Base-by-base conservation (phyloP, 1,140 invertebrate genomes). In the Brachionus rotundiformis region DNA sequence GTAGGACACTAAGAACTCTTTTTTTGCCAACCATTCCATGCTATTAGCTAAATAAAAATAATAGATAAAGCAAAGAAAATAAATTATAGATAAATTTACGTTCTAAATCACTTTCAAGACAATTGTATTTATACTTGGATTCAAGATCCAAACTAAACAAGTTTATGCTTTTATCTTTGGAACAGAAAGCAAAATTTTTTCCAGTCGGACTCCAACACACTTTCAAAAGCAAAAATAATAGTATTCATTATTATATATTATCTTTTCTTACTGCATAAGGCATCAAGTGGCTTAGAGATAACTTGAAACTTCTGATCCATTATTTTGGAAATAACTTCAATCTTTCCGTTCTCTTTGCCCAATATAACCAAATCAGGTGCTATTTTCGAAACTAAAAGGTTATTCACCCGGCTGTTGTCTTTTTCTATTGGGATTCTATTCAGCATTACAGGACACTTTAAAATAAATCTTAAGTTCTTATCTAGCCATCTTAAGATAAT, bases 131-230 rank as follows among this genome's bases (percentile, higher is more conserved):
- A 23, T 25, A 41, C 25, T 73, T 73, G 8, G 27, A 23, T n/a
- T 73, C 36, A 23, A 73, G 44, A 44, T 73, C 23, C 7, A 44
- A 3, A 16, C 68, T 33, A 44, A 2, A 27, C n/a, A 73, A 25
- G 1, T 4, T 47, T 4, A 73, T 6, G 13, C 4, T 2, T 25
- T 31, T 41, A 23, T 73, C 68, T 73, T 44, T 41, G 23, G 16
- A 10, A n/a, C 68, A 73, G 44, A 27, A 25, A 11, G 68, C 68
- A 44, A 73, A 19, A 44, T 29, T 44, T 44, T 44, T 44, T 11
- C 68, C 68, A 8, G 36, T 73, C 41, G 68, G 68, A 44, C 68
- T 73, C 68, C 68, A 73, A 23, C 68, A 73, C 41, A 29, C 68
- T 73, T 47, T 73, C 25, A 25, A 71, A 71, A 19, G 2, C 13